phyloP scores from a whole-genome alignment of 2,888 invertebrate species.

The Eilema griseolum region DNA sequence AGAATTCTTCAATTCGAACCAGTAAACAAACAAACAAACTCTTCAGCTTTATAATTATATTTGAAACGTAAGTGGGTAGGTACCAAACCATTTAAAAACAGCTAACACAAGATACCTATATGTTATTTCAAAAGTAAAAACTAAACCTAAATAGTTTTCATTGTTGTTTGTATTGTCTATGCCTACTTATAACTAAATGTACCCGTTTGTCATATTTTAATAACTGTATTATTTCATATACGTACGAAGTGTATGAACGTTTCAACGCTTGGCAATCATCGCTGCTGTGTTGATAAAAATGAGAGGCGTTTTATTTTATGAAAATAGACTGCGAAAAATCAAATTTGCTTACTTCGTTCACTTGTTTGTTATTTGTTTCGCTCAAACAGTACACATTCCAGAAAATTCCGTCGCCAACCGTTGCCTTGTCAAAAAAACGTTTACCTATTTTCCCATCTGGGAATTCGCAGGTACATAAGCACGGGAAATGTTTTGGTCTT shows the following conservation, averaged over 20 bases:
- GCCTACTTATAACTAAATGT: no score
- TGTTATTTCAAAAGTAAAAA: no score
- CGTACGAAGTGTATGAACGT: neutral
- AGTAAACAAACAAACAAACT: no score
- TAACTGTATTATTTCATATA: neutral
- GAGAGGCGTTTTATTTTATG: constrained; percentile 21
- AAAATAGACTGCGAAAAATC: constrained; percentile 28
- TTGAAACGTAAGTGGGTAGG: no score
- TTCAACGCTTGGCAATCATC: constrained; percentile 4
- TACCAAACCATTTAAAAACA: no score
- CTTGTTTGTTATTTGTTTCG: constrained; percentile 41
- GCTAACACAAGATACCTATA: no score
- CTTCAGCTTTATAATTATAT: no score
- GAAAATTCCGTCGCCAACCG: constrained; percentile 21
- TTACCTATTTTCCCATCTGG: constrained; percentile 21
- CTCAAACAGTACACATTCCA: constrained; percentile 34
- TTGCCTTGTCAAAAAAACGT: constrained; percentile 24
- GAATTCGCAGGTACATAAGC: constrained; percentile 6
- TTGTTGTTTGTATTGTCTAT: no score
- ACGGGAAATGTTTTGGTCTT: neutral
- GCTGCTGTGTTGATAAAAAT: constrained; percentile 6
- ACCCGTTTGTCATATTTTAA: neutral
- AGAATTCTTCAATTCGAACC: no score
- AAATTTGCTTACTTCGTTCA: constrained; percentile 23
- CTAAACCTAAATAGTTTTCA: no score